These are phyloP conservation scores for Plagodis pulveraria DNA, from an alignment of 2,888 invertebrate species.

Conservation along the genomic window DNA sequence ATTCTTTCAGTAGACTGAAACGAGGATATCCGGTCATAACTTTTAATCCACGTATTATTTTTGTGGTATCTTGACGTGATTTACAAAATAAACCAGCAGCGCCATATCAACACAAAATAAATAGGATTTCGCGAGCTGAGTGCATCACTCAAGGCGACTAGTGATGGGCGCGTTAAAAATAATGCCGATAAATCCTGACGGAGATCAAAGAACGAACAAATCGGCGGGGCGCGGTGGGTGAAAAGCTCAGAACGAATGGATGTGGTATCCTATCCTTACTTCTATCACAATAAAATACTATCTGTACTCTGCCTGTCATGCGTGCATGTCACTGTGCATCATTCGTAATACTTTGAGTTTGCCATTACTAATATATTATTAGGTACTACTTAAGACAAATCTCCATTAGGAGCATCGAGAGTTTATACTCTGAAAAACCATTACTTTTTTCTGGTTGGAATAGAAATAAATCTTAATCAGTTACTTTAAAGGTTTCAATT, in stretches of 20 bases:
- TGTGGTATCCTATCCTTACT: slow-evolving; percentile 46
- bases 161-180: slow-evolving; percentile 84
- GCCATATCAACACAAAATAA: slow-evolving; percentile 35
- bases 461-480: too few species aligned
- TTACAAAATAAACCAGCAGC: slow-evolving; percentile 18
- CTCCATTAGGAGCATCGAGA: too few species aligned
- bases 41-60: background rate
- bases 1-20: too few species aligned
- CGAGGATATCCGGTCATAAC: background rate
- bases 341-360: too few species aligned
- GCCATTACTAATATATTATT: too few species aligned
- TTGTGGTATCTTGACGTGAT: slow-evolving; percentile 1
- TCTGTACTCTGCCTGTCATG: too few species aligned
- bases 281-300: too few species aligned
- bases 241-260: slow-evolving; percentile 48
- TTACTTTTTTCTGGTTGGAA: too few species aligned
- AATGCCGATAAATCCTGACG: slow-evolving; percentile 82
- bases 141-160: slow-evolving; percentile 69
- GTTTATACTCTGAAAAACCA: too few species aligned
- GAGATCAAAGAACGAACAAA: slow-evolving; percentile 84
- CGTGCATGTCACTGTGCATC: too few species aligned
- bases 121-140: slow-evolving; percentile 52
- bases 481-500: too few species aligned
- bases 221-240: slow-evolving; percentile 63
- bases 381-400: too few species aligned